Conservation (phyloP, 2,888 invertebrate genomes). For the Pyrrhia umbra region DNA sequence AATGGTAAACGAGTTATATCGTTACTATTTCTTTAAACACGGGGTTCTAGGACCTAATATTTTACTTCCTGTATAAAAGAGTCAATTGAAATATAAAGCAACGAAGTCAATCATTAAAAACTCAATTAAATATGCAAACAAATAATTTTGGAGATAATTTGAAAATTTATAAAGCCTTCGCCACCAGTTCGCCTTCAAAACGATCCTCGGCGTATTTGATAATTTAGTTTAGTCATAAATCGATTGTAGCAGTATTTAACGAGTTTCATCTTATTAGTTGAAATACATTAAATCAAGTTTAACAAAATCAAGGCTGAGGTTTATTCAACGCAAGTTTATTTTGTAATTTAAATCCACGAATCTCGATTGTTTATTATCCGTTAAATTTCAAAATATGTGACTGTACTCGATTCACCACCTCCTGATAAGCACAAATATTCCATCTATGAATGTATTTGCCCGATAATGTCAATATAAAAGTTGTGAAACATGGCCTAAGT, state of each 20-base stretch:
- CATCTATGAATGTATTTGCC: too few relatives aligned
- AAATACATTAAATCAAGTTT: constrained; percentile 24
- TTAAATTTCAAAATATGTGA: too few relatives aligned
- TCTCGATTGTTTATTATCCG: too few relatives aligned
- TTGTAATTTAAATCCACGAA: neutral
- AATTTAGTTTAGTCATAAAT: constrained; percentile 40
- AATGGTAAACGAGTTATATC: too few relatives aligned
- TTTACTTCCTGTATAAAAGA: constrained; percentile 21
- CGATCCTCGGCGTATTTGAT: constrained; percentile 34
- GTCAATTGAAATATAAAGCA: constrained; percentile 29
- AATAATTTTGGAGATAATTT: neutral
- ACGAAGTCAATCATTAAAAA: neutral
- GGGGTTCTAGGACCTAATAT: neutral
- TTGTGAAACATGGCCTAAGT: neutral
- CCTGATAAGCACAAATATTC: too few relatives aligned
- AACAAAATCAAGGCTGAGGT: constrained; percentile 21
- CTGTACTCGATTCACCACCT: too few relatives aligned
- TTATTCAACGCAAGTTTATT: constrained; percentile 1
- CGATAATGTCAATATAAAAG: neutral
- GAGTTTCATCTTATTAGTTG: constrained; percentile 40
- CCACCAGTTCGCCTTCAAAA: constrained; percentile 8
- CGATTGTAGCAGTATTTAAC: constrained; percentile 45
- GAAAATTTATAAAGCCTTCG: too few relatives aligned
- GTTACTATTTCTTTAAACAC: too few relatives aligned
- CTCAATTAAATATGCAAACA: neutral